Evolutionary conservation across 2,888 invertebrate species (phyloP).

Genomic region (Galeopsomyia nigrocyanea): DNA sequence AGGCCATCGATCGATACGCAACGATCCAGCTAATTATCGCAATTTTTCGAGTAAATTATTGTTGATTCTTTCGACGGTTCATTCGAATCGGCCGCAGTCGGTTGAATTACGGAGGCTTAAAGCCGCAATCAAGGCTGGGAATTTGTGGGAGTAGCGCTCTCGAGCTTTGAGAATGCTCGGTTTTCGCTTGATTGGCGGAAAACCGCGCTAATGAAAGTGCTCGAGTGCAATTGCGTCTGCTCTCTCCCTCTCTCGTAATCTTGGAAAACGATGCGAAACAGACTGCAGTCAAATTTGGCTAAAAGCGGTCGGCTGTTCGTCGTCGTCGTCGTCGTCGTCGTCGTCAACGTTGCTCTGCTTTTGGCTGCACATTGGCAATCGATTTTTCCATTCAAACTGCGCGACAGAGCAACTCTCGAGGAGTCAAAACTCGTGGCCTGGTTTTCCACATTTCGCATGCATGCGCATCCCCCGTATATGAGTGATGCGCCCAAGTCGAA

Average conservation of each 20-base stretch:
- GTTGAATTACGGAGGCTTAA: no score
- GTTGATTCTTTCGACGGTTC: no score
- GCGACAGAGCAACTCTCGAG: not conserved
- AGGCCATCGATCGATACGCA: conserved; percentile 9
- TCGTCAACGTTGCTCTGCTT: not conserved
- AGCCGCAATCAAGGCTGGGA: no score
- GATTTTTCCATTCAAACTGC: conserved; percentile 12
- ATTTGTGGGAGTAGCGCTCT: no score
- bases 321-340: not conserved
- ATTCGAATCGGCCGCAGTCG: no score
- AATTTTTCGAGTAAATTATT: not conserved
- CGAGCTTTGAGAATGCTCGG: no score
- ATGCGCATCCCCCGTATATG: not conserved
- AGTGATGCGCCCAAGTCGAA: not conserved
- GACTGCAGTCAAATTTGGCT: no score
- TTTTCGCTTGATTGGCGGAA: no score
- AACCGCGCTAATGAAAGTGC: no score
- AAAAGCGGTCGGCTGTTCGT: not conserved
- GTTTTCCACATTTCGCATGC: not conserved
- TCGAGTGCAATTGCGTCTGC: no score
- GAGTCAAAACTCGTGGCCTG: conserved; percentile 15
- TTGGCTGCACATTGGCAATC: conserved; percentile 15
- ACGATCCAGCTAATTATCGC: conserved; percentile 34
- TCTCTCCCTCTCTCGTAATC: no score
- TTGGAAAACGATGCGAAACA: no score